Evolutionary conservation across 2,888 invertebrate genomes (phyloP).

Genomic region (Ecliptopera silaceata): DNA sequence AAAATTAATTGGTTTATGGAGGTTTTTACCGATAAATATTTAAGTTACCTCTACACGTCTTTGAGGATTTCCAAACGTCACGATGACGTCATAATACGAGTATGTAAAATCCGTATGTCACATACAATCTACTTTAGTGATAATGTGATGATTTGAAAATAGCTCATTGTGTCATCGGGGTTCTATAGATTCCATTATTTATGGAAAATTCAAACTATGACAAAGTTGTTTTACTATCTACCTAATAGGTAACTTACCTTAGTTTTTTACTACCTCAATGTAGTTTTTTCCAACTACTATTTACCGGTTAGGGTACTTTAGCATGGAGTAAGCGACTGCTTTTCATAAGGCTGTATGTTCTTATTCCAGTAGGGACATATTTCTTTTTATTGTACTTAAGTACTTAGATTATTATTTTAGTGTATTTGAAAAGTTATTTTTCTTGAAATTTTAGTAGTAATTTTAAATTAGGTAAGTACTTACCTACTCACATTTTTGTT

Average conservation of each 20-base stretch:
- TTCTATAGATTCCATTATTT: neutral
- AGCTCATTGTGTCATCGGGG: conserved; percentile 14
- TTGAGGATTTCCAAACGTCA: conserved; percentile 27
- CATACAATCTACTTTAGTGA: neutral
- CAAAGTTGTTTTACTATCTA: neutral
- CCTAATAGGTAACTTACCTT: neutral
- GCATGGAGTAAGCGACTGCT: no score
- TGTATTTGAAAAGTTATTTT: no score
- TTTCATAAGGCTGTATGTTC: no score
- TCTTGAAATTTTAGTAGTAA: no score
- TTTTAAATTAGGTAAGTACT: no score
- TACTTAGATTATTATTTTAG: no score
- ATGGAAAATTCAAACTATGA: conserved; percentile 4
- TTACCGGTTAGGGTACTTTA: no score
- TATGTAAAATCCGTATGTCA: conserved; percentile 37
- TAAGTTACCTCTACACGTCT: neutral
- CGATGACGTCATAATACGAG: conserved; percentile 35
- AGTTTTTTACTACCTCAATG: neutral
- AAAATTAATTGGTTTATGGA: neutral
- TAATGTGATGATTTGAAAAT: conserved; percentile 10
- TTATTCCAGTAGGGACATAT: no score
- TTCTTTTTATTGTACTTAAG: no score
- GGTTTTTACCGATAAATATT: neutral
- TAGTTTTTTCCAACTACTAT: neutral
- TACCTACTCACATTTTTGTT: no score